A percentile compares a stretch with the other conserved stretches of the same genome.
Conservation (phyloP, 2,797 vertebrate genomes). For the Smutsia temminckii region DNA sequence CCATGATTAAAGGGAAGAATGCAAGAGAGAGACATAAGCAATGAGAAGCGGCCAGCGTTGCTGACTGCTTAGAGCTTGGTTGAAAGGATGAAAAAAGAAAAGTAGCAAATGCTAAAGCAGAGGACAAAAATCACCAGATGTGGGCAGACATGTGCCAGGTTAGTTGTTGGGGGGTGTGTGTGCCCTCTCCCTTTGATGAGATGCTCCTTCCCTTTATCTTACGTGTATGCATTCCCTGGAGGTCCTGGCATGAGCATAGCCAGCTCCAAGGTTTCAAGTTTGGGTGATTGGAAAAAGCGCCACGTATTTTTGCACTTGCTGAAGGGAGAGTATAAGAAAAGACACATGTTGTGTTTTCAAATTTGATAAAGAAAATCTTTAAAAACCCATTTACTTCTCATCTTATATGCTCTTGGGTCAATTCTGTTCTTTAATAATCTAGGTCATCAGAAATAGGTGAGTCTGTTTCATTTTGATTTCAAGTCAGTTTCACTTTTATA, state of each 20-base stretch:
- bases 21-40: not conserved
- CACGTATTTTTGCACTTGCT: not conserved
- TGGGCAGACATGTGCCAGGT: no score
- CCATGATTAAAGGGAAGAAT: not conserved
- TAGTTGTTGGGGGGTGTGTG: not conserved
- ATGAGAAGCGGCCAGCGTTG: not conserved
- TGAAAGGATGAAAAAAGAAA: not conserved
- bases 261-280: not conserved
- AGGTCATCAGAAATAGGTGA: conserved; percentile 50
- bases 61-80: not conserved
- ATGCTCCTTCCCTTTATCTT: not conserved
- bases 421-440: conserved; percentile 52
- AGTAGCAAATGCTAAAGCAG: not conserved
- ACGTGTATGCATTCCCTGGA: not conserved
- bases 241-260: not conserved
- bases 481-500: conserved; percentile 53
- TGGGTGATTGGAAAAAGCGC: not conserved
- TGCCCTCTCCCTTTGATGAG: not conserved
- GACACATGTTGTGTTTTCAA: not conserved
- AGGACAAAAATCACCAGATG: not conserved
- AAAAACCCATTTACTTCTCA: conserved; percentile 52
- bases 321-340: not conserved
- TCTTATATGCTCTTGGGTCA: not conserved
- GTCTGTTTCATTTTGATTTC: conserved; percentile 55
- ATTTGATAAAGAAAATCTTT: conserved; percentile 34